Evolutionary conservation across 2,888 invertebrate species (phyloP), one percentile per base, ranked within the genome.

Genomic region (Catocala fraxini): DNA sequence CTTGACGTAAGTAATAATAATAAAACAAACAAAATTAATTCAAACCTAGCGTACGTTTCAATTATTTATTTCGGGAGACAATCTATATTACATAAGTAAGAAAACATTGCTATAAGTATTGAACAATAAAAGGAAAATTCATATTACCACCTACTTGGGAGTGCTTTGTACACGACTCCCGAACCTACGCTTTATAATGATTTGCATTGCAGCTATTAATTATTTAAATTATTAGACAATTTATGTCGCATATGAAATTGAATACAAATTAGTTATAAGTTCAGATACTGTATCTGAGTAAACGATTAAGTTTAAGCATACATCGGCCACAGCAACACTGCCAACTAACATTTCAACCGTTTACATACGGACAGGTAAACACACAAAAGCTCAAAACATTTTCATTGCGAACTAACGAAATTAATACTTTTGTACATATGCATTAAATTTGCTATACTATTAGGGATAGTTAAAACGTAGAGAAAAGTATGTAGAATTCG

Each of bases 131-230:
- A 65, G 68, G 57, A 51, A 68, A 59, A 63, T 62, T 43, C 25
- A 25, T 4, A 25, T 25, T 25, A 25, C 51, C 70, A 68, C 39
- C 15, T 43, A 39, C 47, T 51, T 42, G 54, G 68, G 71, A 77
- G 75, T 70, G 54, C 80, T 77, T 63, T 49, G 6, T 77, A 78
- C 68, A 79, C 56, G 79, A 75, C 77, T 67, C 77, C 66, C 62
- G 45, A 45, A 51, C 45, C 64, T 77, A 72, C 56, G 53, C 62
- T 56, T 65, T 70, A 63, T 54, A 74, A 61, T 65, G 63, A 79
- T 62, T 77, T 77, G 75, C 75, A 75, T 77, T 77, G 77, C 66
- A 67, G 61, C 70, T 59, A 68, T 64, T 63, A 51, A 62, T 74
- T 65, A 13, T 6, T n/a, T 48, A 15, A 34, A 66, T 63, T 55